Base-by-base conservation (phyloP, 2,888 invertebrate species). In the Synergus umbraculus region DNA sequence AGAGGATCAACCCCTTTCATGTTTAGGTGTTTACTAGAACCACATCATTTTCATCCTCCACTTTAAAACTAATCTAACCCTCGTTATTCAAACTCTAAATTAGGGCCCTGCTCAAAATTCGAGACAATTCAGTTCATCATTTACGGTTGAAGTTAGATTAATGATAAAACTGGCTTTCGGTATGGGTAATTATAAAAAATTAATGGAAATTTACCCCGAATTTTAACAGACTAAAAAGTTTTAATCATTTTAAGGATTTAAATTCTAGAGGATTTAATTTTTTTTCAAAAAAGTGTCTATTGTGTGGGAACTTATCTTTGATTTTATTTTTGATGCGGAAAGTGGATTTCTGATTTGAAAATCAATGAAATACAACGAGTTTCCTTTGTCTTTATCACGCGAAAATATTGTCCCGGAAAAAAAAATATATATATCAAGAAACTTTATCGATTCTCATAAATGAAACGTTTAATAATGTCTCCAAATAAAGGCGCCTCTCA, bases 1-100 rank as follows among this genome's bases (percentile, higher is more conserved):
- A 54, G 10, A 54, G 49, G 46, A 10, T 41, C 66, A 66, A 66
- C 66, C 66, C 66, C 43, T 43, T 66, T 66, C 43, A 18, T 66
- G 66, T 44, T 66, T 4, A 18, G 18, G 0, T 63, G 29, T 63
- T 63, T 63, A 63, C 63, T 63, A 5, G 13, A 63, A 12, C 13
- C 29, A 29, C 63, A 12, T 13, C 4, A 63, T 63, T 29, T 63
- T 10, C 29, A 22, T 63, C 29, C 22, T 29, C 29, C 18, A 43
- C 41, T 66, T 49, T 9, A 37, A 37, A 69, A 69, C n/a, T 66
- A 66, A 66, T 73, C 7, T 29, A 29, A 13, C 13, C 29, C 63
- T 63, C 29, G 13, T 63, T 63, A 60, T 60, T 60, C 18, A 22
- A 22, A 22, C 60, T 60, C 22, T 60, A 22, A 60, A 60, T 60